Conservation (phyloP, 2,888 invertebrate species). For the Neelides folsomi region DNA sequence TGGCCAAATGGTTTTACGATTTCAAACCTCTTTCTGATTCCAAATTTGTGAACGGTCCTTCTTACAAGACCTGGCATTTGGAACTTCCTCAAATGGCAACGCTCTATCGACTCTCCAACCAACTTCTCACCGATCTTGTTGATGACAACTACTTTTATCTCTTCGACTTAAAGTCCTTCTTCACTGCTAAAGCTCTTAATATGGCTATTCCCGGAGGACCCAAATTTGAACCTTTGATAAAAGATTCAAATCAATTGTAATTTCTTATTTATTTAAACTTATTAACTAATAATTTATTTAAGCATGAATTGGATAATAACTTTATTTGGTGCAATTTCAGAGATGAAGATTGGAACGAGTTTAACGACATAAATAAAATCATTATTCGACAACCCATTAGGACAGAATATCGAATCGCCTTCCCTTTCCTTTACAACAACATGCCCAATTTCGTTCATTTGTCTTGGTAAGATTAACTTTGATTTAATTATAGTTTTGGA, state of each 20-base stretch:
- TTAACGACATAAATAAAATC: conserved; percentile 99
- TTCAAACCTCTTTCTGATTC: conserved; percentile 89
- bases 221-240: conserved; percentile 97
- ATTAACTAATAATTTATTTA: no score
- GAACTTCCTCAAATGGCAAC: conserved; percentile 95
- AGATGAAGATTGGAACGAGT: conserved; percentile 99
- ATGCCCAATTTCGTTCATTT: conserved; percentile 96
- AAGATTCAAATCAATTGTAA: conserved; percentile 87
- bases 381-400: conserved; percentile 97
- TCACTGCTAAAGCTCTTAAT: conserved; percentile 97
- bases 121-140: conserved; percentile 89
- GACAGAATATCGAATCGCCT: conserved; percentile 98
- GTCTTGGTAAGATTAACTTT: conserved; percentile 67
- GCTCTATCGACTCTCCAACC: conserved; percentile 92
- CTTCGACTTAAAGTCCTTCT: conserved; percentile 98
- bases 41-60: conserved; percentile 78
- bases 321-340: conserved; percentile 39
- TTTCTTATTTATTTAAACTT: conserved; percentile 34
- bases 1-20: conserved; percentile 97
- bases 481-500: background rate
- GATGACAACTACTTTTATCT: conserved; percentile 98
- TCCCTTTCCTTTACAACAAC: conserved; percentile 97
- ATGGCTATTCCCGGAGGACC: conserved; percentile 99
- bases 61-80: conserved; percentile 93
- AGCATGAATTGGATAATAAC: background rate